Percentiles rank a stretch among this genome's conserved stretches.
Conservation (phyloP, 2,888 invertebrate genomes). For the Andrena camellia region DNA sequence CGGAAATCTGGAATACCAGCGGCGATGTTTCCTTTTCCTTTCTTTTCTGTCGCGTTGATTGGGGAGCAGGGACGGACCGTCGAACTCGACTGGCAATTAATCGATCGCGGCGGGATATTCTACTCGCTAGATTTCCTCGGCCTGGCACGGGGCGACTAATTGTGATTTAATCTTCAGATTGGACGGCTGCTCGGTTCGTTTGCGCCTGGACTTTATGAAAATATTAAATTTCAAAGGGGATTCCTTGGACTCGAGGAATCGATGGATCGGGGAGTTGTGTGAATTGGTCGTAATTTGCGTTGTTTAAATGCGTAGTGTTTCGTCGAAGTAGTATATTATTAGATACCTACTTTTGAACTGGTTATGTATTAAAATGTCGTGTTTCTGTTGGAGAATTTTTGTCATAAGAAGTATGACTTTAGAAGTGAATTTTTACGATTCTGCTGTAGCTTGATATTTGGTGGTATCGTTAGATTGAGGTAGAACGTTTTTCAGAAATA, state of each 20-base stretch:
- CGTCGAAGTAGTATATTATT: too few species aligned
- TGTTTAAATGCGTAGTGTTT: too few species aligned
- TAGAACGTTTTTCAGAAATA: too few species aligned
- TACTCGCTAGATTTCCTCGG: conserved; percentile 5
- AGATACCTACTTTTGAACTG: too few species aligned
- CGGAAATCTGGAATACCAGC: conserved; percentile 63
- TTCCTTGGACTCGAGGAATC: not conserved
- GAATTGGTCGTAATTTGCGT: too few species aligned
- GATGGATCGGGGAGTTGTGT: too few species aligned
- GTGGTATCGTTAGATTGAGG: too few species aligned
- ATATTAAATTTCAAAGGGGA: not conserved
- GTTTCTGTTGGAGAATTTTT: too few species aligned
- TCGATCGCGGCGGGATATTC: conserved; percentile 37
- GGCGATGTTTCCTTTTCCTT: conserved; percentile 11
- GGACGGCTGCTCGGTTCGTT: not conserved
- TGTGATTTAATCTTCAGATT: conserved; percentile 24
- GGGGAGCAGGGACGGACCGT: conserved; percentile 29
- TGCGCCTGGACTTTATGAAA: not conserved
- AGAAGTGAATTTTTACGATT: too few species aligned
- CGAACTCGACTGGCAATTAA: conserved; percentile 32
- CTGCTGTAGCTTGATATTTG: too few species aligned
- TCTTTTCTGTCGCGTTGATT: conserved; percentile 30
- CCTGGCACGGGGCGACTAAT: conserved; percentile 1
- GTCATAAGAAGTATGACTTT: too few species aligned
- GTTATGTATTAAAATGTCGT: too few species aligned